A percentile compares a stretch with the other conserved stretches of the same genome.
phyloP scores from a whole-genome alignment of 2,113 vertebrate species.

The Sylvia atricapilla region DNA sequence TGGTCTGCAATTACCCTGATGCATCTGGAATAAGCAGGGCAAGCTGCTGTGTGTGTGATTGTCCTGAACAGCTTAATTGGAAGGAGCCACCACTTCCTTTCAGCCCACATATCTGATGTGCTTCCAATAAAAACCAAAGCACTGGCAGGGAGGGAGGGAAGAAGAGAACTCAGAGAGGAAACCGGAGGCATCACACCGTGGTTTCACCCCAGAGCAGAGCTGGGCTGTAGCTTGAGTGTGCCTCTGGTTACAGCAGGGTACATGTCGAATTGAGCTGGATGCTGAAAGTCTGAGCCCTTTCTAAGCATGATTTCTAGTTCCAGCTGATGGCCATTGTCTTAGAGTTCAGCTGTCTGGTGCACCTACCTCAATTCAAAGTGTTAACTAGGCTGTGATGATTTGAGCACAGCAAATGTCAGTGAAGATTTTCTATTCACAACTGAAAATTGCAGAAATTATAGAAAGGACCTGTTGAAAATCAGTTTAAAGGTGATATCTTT shows the following conservation, averaged over 20 bases:
- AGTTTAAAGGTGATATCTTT: background rate
- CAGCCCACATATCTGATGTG: background rate
- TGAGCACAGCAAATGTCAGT: background rate
- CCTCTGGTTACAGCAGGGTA: background rate
- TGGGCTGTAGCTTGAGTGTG: background rate
- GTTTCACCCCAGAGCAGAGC: background rate
- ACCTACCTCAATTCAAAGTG: background rate
- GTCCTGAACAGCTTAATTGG: too few relatives aligned
- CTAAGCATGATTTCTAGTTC: background rate
- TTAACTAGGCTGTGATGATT: background rate
- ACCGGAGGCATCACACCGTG: background rate
- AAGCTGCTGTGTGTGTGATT: background rate
- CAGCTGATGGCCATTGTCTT: background rate
- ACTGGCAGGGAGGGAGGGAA: background rate
- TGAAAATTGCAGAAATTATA: background rate
- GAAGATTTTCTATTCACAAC: background rate
- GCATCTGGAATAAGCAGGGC: background rate
- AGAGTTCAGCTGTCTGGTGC: background rate
- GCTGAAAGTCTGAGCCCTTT: background rate
- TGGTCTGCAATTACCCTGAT: accelerated
- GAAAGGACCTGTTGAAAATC: background rate
- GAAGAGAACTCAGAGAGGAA: background rate
- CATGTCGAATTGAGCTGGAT: background rate
- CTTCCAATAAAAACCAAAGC: background rate
- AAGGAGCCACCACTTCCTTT: background rate